phyloP scores from a whole-genome alignment of 2,113 vertebrate genomes.

The Gymnobelideus leadbeateri region DNA sequence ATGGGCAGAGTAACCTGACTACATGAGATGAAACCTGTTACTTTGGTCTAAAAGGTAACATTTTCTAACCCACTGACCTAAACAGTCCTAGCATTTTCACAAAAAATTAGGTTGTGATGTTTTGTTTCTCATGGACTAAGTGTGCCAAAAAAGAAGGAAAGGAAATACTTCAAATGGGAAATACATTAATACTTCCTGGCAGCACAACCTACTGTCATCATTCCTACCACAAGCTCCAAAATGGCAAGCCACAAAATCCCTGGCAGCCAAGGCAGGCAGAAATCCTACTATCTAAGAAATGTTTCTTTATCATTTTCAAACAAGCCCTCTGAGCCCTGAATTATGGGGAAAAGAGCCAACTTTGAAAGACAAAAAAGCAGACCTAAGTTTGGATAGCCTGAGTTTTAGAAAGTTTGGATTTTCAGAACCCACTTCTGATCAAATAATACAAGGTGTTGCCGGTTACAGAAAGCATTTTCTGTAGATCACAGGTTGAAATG shows the following conservation, averaged over 20 bases:
- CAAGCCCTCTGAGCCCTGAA: slow-evolving; percentile 19
- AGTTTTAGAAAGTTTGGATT: not conserved
- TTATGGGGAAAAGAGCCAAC: not conserved
- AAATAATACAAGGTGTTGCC: not conserved
- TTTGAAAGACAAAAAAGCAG: slow-evolving; percentile 30
- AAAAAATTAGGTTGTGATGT: not conserved
- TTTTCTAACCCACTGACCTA: slow-evolving; percentile 32
- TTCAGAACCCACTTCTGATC: slow-evolving; percentile 37
- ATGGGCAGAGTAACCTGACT: not conserved
- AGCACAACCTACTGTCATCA: slow-evolving; percentile 14
- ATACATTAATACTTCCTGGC: not conserved
- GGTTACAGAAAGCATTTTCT: not conserved
- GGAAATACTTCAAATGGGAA: slow-evolving; percentile 46
- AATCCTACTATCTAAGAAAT: slow-evolving; percentile 45
- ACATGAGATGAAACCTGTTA: not conserved
- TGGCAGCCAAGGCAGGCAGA: slow-evolving; percentile 16
- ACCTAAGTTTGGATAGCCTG: not conserved
- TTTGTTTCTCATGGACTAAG: slow-evolving; percentile 26
- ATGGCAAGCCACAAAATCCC: slow-evolving; percentile 42
- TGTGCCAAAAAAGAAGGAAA: slow-evolving; percentile 24
- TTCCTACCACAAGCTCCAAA: slow-evolving; percentile 37
- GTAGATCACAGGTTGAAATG: not conserved
- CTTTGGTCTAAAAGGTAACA: not conserved
- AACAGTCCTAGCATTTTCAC: slow-evolving; percentile 41
- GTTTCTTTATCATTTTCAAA: slow-evolving; percentile 43